These are phyloP conservation scores for Anastatus disparis DNA, from an alignment of 1,140 invertebrate species.

Conservation along the genomic window DNA sequence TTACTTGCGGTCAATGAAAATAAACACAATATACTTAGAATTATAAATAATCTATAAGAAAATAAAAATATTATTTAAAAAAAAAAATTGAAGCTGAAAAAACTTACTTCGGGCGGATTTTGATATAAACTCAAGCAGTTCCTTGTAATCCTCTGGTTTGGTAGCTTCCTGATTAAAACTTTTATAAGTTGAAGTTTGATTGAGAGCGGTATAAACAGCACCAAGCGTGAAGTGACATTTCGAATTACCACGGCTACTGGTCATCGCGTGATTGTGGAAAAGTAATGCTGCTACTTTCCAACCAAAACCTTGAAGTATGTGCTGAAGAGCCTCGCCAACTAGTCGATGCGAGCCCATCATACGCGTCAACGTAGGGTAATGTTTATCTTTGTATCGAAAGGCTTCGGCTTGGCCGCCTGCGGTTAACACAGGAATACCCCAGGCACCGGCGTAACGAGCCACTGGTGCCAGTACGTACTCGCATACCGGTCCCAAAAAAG, in stretches of 20 bases:
- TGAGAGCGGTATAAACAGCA: conserved; percentile 75
- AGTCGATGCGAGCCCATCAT: conserved; percentile 86
- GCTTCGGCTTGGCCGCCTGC: conserved; percentile 85
- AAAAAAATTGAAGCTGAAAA: too few relatives aligned
- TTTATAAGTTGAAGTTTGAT: conserved; percentile 69
- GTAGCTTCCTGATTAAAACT: conserved; percentile 73
- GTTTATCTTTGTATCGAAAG: conserved; percentile 76
- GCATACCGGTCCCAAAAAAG: conserved; percentile 90
- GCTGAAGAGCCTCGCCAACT: conserved; percentile 76
- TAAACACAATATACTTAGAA: too few relatives aligned
- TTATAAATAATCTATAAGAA: too few relatives aligned
- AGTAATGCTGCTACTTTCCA: conserved; percentile 78
- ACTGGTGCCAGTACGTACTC: conserved; percentile 93
- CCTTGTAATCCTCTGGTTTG: conserved; percentile 68
- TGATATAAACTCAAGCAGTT: conserved; percentile 74
- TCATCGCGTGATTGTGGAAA: conserved; percentile 75
- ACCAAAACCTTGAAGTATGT: conserved; percentile 76
- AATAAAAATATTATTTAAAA: too few relatives aligned
- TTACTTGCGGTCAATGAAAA: too few relatives aligned
- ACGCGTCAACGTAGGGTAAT: conserved; percentile 83
- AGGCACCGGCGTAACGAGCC: conserved; percentile 85
- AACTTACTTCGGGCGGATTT: conserved; percentile 83
- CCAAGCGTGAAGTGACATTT: conserved; percentile 79
- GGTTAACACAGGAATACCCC: conserved; percentile 88
- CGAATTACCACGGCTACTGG: conserved; percentile 72